Percentiles rank a stretch among this genome's conserved stretches.
Conservation (phyloP, 2,797 vertebrate species). For the Hybognathus amarus region DNA sequence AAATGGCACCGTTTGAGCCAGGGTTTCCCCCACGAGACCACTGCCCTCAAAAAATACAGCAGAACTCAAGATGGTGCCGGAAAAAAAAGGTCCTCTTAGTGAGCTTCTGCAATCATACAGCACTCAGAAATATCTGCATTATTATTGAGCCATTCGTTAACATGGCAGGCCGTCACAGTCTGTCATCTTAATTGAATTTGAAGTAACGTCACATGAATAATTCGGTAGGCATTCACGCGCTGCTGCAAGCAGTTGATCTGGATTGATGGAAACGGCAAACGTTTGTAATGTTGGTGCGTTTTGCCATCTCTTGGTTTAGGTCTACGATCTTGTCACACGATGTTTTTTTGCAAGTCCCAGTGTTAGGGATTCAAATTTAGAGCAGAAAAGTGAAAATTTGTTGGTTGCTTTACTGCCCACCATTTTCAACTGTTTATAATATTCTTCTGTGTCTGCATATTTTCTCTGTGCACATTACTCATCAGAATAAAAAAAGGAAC, state of each 20-base stretch:
- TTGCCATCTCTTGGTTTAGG: not conserved
- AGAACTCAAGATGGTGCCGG: slow-evolving; percentile 61
- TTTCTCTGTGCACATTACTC: slow-evolving; percentile 99
- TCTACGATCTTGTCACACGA: not conserved
- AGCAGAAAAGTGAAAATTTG: slow-evolving; percentile 96
- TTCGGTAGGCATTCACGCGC: not conserved
- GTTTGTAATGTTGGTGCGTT: not conserved
- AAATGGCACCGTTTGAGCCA: slow-evolving; percentile 64
- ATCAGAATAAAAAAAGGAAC: slow-evolving; percentile 99
- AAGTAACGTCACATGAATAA: slow-evolving; percentile 18
- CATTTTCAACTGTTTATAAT: slow-evolving; percentile 99
- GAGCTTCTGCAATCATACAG: slow-evolving; percentile 2
- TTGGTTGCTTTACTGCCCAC: slow-evolving; percentile 99
- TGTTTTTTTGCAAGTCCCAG: slow-evolving; percentile 92
- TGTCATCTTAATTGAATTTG: slow-evolving; percentile 33
- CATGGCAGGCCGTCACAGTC: not conserved
- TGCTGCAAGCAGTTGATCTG: not conserved
- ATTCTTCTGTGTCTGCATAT: slow-evolving; percentile 99
- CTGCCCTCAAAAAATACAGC: slow-evolving; percentile 54
- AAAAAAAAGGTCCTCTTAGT: slow-evolving; percentile 1
- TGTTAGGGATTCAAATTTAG: slow-evolving; percentile 90
- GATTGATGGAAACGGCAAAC: slow-evolving; percentile 8
- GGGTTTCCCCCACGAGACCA: slow-evolving; percentile 51
- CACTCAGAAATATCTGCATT: not conserved
- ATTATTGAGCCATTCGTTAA: slow-evolving; percentile 7